Base-by-base conservation (phyloP, 2,888 invertebrate genomes). In the Drosophila macrospina region DNA sequence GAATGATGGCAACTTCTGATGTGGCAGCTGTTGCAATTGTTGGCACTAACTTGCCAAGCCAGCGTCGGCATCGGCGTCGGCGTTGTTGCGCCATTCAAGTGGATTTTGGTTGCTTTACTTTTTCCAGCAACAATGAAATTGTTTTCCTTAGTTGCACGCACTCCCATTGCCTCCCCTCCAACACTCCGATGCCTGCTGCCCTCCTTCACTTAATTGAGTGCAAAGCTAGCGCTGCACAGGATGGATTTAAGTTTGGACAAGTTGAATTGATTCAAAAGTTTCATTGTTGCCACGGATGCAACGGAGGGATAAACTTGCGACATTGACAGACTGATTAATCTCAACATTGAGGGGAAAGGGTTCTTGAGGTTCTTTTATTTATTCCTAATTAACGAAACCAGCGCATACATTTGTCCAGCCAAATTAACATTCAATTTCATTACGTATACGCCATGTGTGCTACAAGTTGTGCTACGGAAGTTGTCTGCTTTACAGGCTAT, bases 191-290 rank as follows among this genome's bases (percentile, higher is more conserved):
- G n/a, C 5, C 20, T 32, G 3, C 13, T 20, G 2, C 32, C 8
- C 0, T 13, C 51, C 30, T 73, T 63, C 71, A 83, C 71, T 88
- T 86, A 86, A 88, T 88, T 88, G 85, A 85, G 85, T 85, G 88
- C 88, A 85, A 85, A 85, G 86, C 86, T 69, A 74, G 69, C 61
- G 85, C 63, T 67, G 70, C 65, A 69, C 47, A 51, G 79, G 69
- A 71, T 69, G 70, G 83, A 84, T 87, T 84, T 85, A 87, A 84
- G 76, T 84, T 84, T 87, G 70, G 74, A 87, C 87, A 84, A 84
- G 74, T 84, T 87, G 87, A 87, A 84, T 84, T 84, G 83, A 84
- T 84, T 87, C 82, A 76, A 84, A 84, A 87, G 79, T 87, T 84
- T 76, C 82, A 79, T 83, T 83, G 79, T 85, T 85, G 71, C 71